Evolutionary conservation across 2,113 vertebrate species (phyloP).

Genomic region (Chiloscyllium plagiosum): DNA sequence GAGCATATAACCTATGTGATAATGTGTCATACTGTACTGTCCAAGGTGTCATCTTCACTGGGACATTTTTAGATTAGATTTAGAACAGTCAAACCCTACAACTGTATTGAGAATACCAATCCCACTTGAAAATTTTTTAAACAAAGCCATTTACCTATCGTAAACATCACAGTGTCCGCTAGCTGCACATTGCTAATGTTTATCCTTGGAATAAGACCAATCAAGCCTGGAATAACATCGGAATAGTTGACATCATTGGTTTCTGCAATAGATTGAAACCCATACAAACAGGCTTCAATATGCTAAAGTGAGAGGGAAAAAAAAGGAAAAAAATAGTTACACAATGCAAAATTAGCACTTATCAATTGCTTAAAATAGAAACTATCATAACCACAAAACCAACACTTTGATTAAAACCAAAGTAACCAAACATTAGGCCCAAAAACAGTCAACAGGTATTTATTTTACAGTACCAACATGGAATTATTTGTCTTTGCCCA

Average conservation of each 20-base stretch:
- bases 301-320: slow-evolving; percentile 60
- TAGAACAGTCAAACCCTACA: not conserved
- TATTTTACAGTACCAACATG: not conserved
- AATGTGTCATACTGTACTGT: not conserved
- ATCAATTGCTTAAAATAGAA: not conserved
- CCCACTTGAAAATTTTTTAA: not conserved
- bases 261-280: slow-evolving; percentile 97
- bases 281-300: slow-evolving; percentile 91
- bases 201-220: slow-evolving; percentile 94
- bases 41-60: not conserved
- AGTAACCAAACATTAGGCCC: not conserved
- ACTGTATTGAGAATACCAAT: not conserved
- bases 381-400: not conserved
- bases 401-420: not conserved
- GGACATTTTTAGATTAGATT: not conserved
- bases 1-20: not conserved
- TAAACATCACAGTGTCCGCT: slow-evolving; percentile 98
- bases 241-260: slow-evolving; percentile 98
- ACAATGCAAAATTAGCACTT: not conserved
- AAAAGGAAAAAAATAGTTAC: slow-evolving; percentile 36
- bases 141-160: slow-evolving; percentile 70
- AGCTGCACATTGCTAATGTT: slow-evolving; percentile 97
- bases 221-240: slow-evolving; percentile 91
- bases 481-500: not conserved
- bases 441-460: not conserved